Percentiles rank a stretch among this genome's conserved stretches.
Evolutionary conservation across 1,140 invertebrate genomes (phyloP).

Genomic region (Geopemphigus sp.): DNA sequence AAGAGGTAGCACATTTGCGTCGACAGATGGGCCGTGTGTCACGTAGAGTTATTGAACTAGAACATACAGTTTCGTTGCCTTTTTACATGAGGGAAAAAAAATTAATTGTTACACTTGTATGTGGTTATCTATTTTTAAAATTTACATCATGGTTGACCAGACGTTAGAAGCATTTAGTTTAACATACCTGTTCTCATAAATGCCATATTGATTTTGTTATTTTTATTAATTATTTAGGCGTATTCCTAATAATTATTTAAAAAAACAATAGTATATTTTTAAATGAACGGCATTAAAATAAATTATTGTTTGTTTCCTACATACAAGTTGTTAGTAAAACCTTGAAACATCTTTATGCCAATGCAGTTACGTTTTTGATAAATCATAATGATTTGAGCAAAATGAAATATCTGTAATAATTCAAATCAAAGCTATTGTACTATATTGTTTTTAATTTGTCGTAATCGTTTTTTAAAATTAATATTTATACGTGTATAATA

Average conservation of each 20-base stretch:
- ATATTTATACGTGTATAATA: not conserved
- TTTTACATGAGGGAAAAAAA: slow-evolving; percentile 39
- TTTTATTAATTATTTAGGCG: not conserved
- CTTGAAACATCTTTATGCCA: not conserved
- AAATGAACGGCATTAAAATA: not conserved
- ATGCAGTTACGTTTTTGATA: not conserved
- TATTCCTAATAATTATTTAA: not conserved
- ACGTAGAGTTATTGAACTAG: slow-evolving; percentile 38
- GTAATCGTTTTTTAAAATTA: not conserved
- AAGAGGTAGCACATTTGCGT: slow-evolving; percentile 36
- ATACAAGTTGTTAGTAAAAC: not conserved
- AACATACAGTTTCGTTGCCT: slow-evolving; percentile 12
- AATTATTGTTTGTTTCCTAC: not conserved
- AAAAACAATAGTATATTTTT: not conserved
- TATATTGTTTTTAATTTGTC: not conserved
- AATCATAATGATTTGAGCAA: not conserved
- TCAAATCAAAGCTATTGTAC: not conserved
- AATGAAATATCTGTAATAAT: not conserved
- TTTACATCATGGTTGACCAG: slow-evolving; percentile 35
- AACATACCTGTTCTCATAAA: not conserved
- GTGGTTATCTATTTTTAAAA: slow-evolving; percentile 33
- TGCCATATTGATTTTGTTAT: slow-evolving; percentile 12
- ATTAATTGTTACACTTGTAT: slow-evolving; percentile 20
- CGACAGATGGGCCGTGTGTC: slow-evolving; percentile 29
- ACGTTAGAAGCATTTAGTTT: slow-evolving; percentile 10